phyloP scores from a whole-genome alignment of 2,888 invertebrate species.

The Polydrusus cervinus region DNA sequence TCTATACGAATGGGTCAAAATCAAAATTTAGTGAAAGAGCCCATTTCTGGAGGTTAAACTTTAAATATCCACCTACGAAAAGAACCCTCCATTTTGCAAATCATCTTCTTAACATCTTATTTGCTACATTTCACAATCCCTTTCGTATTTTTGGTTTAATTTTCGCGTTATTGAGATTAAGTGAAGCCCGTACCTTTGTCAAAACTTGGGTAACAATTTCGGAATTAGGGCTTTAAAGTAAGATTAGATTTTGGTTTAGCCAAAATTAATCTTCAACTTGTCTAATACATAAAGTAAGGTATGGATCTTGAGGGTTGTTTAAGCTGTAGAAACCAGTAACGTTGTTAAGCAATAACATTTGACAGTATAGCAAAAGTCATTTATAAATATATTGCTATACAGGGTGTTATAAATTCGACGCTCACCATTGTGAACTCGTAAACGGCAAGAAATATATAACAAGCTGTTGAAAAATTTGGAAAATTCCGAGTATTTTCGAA shows the following conservation, averaged over 20 bases:
- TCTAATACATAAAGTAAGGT: constrained; percentile 29
- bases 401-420: no score
- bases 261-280: constrained; percentile 46
- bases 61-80: no score
- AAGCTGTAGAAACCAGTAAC: not conserved
- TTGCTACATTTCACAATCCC: constrained; percentile 16
- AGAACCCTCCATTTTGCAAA: no score
- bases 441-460: no score
- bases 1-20: no score
- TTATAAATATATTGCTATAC: no score
- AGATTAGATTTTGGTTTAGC: constrained; percentile 44
- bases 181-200: constrained; percentile 37
- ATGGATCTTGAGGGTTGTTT: constrained; percentile 3
- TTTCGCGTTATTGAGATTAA: constrained; percentile 40
- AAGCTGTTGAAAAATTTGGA: no score
- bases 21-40: no score
- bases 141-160: constrained; percentile 24
- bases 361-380: not conserved
- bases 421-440: no score
- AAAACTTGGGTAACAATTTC: constrained; percentile 43
- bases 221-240: constrained; percentile 38
- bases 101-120: constrained; percentile 3
- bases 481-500: no score
- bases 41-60: no score
- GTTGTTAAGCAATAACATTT: not conserved